Percentiles rank a stretch among this genome's conserved stretches.
phyloP scores from a whole-genome alignment of 2,797 vertebrate species.

The Oophaga sylvatica region DNA sequence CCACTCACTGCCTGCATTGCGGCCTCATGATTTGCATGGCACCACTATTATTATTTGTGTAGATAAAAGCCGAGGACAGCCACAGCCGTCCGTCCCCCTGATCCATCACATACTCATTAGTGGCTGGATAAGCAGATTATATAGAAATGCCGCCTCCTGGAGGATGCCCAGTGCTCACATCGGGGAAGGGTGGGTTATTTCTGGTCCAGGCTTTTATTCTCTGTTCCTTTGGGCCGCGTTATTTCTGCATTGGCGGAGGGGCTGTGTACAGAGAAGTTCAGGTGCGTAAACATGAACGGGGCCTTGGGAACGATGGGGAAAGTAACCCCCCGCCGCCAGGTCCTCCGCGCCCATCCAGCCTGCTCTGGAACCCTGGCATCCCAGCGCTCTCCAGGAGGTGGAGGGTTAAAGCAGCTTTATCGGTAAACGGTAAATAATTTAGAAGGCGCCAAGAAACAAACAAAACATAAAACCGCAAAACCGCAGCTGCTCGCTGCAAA shows the following conservation, averaged over 20 bases:
- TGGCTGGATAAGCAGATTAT: not conserved
- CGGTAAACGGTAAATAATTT: constrained; percentile 53
- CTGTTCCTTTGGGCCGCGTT: constrained; percentile 16
- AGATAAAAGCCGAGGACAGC: not conserved
- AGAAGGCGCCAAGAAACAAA: constrained; percentile 33
- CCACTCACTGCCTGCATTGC: not conserved
- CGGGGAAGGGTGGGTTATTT: not conserved
- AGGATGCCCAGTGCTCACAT: not conserved
- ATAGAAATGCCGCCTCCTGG: not conserved
- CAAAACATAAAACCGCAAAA: constrained; percentile 40
- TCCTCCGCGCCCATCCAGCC: not conserved
- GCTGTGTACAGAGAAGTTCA: constrained; percentile 36
- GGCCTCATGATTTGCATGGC: not conserved
- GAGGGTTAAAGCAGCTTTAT: constrained; percentile 35
- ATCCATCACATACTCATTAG: constrained; percentile 16
- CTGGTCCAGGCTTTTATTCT: not conserved
- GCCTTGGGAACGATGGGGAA: not conserved
- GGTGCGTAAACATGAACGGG: constrained; percentile 30
- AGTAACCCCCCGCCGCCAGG: constrained; percentile 6
- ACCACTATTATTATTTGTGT: not conserved
- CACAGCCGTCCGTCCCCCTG: no score
- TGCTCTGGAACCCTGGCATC: no score
- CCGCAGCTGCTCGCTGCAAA: constrained; percentile 32
- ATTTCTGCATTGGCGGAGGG: constrained; percentile 22
- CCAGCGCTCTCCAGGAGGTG: not conserved